A percentile compares a stretch with the other conserved stretches of the same genome.
These are phyloP conservation scores for Volucella inflata DNA, from an alignment of 2,888 invertebrate genomes.

Conservation along the genomic window DNA sequence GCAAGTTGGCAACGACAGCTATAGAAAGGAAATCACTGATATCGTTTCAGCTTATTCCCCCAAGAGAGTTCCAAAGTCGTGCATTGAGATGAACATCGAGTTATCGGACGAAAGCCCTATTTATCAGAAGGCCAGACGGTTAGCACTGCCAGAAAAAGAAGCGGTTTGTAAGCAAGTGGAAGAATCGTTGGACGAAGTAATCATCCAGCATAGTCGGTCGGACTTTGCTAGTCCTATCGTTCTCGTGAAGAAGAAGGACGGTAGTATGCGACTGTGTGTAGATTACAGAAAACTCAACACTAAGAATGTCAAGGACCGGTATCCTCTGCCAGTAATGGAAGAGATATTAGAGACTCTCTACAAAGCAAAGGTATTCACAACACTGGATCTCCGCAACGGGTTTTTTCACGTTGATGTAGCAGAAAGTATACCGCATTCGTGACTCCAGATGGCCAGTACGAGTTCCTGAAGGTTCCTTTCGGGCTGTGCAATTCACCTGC, in stretches of 20 bases:
- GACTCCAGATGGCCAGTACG: too few species aligned
- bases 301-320: not conserved
- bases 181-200: too few species aligned
- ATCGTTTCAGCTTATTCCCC: not conserved
- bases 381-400: too few species aligned
- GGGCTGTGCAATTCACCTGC: too few species aligned
- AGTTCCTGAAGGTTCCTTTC: too few species aligned
- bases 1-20: slow-evolving; percentile 4
- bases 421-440: too few species aligned
- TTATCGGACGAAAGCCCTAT: not conserved
- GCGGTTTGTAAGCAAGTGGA: too few species aligned
- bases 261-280: too few species aligned
- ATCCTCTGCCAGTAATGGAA: not conserved
- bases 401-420: too few species aligned
- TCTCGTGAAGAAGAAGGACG: too few species aligned
- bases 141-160: not conserved
- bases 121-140: not conserved
- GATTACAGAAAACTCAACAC: not conserved
- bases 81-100: slow-evolving; percentile 5
- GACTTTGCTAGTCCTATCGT: too few species aligned
- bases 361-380: not conserved
- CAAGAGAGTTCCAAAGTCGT: not conserved
- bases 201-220: too few species aligned
- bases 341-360: not conserved
- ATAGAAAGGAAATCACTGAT: not conserved